Percentiles rank a stretch among this genome's conserved stretches.
These are phyloP conservation scores for Hoplodrina blanda DNA, from an alignment of 2,888 invertebrate genomes.

Conservation along the genomic window DNA sequence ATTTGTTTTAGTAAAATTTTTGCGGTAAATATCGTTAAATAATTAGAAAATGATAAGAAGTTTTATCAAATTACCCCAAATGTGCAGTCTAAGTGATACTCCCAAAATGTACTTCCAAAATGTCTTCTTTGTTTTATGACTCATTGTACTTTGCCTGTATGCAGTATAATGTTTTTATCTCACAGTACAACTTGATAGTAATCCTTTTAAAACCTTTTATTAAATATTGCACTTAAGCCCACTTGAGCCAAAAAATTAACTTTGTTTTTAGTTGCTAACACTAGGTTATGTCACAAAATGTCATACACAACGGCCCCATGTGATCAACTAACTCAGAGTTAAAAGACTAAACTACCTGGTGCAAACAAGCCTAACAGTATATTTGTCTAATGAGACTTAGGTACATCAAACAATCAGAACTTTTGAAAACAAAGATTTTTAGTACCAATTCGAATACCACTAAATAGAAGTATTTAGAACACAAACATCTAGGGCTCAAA, in stretches of 20 bases:
- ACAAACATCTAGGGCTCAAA: not conserved
- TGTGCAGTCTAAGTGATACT: not conserved
- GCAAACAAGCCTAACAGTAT: not conserved
- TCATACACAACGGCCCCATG: too few relatives aligned
- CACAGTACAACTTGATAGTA: not conserved
- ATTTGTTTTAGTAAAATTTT: not conserved
- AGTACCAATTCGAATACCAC: not conserved
- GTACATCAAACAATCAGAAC: not conserved
- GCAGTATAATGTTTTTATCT: not conserved
- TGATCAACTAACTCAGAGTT: too few relatives aligned
- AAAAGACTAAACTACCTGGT: too few relatives aligned
- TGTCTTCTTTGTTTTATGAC: slow-evolving; percentile 27
- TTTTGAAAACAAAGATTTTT: not conserved
- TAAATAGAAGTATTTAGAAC: not conserved
- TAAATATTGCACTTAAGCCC: too few relatives aligned
- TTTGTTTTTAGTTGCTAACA: not conserved
- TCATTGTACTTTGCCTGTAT: slow-evolving; percentile 16
- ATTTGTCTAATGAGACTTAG: not conserved
- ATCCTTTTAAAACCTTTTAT: not conserved
- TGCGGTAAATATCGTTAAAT: not conserved
- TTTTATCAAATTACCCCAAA: not conserved
- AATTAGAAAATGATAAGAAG: not conserved
- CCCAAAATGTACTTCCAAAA: slow-evolving; percentile 2
- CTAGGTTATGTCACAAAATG: too few relatives aligned
- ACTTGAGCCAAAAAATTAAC: not conserved